Conservation (phyloP, 1,140 invertebrate genomes). For the Calycopis cecrops region DNA sequence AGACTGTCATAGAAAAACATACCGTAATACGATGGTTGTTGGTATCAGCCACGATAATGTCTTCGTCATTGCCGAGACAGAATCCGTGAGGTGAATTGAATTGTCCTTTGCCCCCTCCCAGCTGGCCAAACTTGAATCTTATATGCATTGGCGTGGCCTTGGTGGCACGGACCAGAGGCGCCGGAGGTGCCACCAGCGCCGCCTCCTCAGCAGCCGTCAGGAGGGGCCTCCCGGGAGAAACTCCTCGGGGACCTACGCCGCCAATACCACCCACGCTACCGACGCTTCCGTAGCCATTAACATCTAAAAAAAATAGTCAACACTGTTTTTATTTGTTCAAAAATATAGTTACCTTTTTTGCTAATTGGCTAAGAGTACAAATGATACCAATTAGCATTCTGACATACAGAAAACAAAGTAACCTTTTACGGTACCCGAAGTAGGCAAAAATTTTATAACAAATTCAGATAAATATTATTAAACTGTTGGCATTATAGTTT, state of each 20-base stretch:
- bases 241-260: slow-evolving; percentile 65
- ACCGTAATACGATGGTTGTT: slow-evolving; percentile 97
- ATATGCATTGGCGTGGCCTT: slow-evolving; percentile 90
- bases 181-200: slow-evolving; percentile 60
- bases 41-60: slow-evolving; percentile 96
- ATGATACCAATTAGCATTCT: too few relatives aligned
- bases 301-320: slow-evolving; percentile 44
- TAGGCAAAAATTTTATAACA: too few relatives aligned
- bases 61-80: slow-evolving; percentile 94
- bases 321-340: not conserved
- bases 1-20: slow-evolving; percentile 27
- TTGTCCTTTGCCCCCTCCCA: slow-evolving; percentile 93
- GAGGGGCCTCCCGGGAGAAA: slow-evolving; percentile 64
- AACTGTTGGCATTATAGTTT: too few relatives aligned
- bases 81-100: slow-evolving; percentile 98
- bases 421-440: too few relatives aligned
- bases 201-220: slow-evolving; percentile 65
- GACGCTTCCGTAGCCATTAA: slow-evolving; percentile 61
- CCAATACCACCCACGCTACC: slow-evolving; percentile 49
- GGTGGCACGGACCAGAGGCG: slow-evolving; percentile 76
- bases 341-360: too few relatives aligned
- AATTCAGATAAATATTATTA: not conserved
- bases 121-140: slow-evolving; percentile 94
- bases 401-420: too few relatives aligned
- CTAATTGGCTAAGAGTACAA: too few relatives aligned